A percentile compares a stretch with the other conserved stretches of the same genome.
Conservation (phyloP, 1,140 invertebrate genomes). For the Papilio dardanus region DNA sequence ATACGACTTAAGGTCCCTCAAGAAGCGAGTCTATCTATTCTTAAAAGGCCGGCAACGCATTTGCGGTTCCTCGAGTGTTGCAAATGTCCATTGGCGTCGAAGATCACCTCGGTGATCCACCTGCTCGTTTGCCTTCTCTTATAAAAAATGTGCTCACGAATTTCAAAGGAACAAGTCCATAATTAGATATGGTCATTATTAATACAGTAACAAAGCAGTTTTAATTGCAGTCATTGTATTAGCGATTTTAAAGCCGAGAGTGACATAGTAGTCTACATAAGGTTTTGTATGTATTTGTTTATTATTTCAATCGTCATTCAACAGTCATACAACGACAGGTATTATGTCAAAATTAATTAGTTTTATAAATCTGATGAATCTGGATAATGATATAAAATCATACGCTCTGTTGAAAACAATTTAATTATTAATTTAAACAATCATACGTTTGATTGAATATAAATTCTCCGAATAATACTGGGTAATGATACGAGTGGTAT, state of each 20-base stretch:
- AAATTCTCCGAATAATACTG: not conserved
- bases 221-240: too few relatives aligned
- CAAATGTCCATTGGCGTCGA: too few relatives aligned
- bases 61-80: too few relatives aligned
- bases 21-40: too few relatives aligned
- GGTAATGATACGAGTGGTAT: not conserved
- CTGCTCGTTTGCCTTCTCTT: too few relatives aligned
- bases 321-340: not conserved
- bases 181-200: too few relatives aligned
- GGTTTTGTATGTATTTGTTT: not conserved
- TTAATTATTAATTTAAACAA: not conserved
- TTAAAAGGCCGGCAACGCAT: too few relatives aligned
- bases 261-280: not conserved
- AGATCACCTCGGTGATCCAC: too few relatives aligned
- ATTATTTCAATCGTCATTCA: not conserved
- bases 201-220: too few relatives aligned
- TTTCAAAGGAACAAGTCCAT: too few relatives aligned
- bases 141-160: too few relatives aligned
- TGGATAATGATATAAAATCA: not conserved
- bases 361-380: not conserved
- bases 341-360: conserved; percentile 8
- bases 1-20: too few relatives aligned
- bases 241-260: not conserved
- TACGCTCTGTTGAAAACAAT: not conserved
- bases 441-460: not conserved